These are phyloP conservation scores for Misgurnus mizolepis DNA, from an alignment of 2,113 vertebrate genomes.

Conservation along the genomic window DNA sequence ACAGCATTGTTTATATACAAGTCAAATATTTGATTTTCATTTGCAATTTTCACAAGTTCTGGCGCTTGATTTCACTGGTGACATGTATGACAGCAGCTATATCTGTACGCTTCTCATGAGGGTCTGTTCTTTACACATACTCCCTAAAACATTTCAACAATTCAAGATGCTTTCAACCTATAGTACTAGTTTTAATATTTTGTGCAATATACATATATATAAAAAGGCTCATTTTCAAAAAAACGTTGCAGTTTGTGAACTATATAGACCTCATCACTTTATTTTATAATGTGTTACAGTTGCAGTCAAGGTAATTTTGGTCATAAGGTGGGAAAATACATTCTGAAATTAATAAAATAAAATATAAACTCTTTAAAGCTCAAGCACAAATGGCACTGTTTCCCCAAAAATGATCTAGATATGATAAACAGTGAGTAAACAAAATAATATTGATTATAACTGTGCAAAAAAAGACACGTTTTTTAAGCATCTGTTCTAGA, in stretches of 20 bases:
- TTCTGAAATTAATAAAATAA: neutral
- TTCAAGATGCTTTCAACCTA: neutral
- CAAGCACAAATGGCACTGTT: neutral
- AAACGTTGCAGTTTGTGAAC: neutral
- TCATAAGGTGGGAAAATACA: too few species aligned
- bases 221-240: neutral
- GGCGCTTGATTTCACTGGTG: neutral
- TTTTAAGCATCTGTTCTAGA: neutral
- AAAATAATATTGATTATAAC: neutral
- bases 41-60: neutral
- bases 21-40: slow-evolving; percentile 1
- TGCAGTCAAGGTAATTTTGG: too few species aligned
- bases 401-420: neutral
- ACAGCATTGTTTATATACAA: slow-evolving; percentile 33
- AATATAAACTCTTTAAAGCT: neutral
- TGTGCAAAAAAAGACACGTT: neutral
- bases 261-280: neutral
- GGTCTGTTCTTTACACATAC: neutral
- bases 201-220: neutral
- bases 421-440: neutral
- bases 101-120: neutral
- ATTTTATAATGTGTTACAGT: neutral
- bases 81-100: neutral
- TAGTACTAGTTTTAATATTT: neutral
- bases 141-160: neutral